Conservation (phyloP, 2,888 invertebrate genomes). For the Adelognathus sp. region DNA sequence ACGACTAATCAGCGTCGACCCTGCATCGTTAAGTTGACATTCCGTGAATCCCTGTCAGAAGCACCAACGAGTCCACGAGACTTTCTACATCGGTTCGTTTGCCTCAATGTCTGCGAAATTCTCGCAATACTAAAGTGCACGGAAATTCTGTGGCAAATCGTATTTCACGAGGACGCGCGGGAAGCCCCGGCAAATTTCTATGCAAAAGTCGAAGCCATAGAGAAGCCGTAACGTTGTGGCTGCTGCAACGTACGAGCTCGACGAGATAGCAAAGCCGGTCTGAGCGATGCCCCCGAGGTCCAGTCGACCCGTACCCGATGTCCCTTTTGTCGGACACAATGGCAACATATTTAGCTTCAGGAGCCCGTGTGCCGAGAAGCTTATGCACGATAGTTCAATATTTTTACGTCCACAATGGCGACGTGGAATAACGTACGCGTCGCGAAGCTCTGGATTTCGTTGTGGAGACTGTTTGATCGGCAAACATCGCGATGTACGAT, state of each 20-base stretch:
- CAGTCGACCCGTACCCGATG: neutral
- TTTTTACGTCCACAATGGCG: conserved; percentile 36
- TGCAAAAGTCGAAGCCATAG: neutral
- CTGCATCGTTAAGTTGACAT: conserved; percentile 25
- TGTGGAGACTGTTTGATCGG: conserved; percentile 40
- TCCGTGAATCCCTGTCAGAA: conserved; percentile 16
- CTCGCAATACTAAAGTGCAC: neutral
- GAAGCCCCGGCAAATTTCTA: neutral
- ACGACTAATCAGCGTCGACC: conserved; percentile 8
- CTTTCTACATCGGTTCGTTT: conserved; percentile 1
- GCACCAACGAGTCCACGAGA: neutral
- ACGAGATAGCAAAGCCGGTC: neutral
- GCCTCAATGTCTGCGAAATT: neutral
- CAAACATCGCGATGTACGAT: conserved; percentile 27
- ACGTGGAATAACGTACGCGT: conserved; percentile 29
- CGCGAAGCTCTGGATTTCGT: conserved; percentile 24
- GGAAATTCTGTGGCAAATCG: neutral
- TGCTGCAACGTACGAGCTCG: neutral
- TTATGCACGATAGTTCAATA: conserved; percentile 42
- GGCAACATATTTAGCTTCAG: conserved; percentile 27
- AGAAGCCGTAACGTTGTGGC: neutral
- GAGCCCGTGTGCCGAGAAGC: neutral
- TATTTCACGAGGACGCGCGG: neutral
- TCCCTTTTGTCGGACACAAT: conserved; percentile 24
- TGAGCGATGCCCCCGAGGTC: conserved; percentile 6